Evolutionary conservation across 2,797 vertebrate species (phyloP).

Genomic region (Coranthus polyacanthus): DNA sequence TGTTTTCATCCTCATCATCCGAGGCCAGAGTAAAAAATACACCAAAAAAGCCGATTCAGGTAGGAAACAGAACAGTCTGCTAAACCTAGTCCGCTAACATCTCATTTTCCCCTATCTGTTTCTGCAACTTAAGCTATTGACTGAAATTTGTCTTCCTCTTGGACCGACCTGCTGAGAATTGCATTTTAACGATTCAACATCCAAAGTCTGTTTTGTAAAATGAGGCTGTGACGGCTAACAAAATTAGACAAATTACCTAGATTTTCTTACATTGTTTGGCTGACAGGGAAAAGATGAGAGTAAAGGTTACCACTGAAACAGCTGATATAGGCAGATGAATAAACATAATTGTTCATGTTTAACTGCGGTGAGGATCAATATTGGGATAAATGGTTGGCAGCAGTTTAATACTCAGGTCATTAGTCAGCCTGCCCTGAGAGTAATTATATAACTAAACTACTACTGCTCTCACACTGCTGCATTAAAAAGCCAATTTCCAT

Average conservation of each 20-base stretch:
- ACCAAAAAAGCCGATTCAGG: slow-evolving; percentile 96
- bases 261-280: slow-evolving; percentile 51
- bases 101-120: slow-evolving; percentile 17
- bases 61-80: slow-evolving; percentile 66
- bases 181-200: slow-evolving; percentile 56
- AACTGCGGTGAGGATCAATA: slow-evolving; percentile 72
- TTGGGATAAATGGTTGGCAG: slow-evolving; percentile 69
- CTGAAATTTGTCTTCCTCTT: slow-evolving; percentile 32
- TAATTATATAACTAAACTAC: slow-evolving; percentile 68
- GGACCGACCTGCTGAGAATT: slow-evolving; percentile 47
- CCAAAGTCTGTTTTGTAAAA: slow-evolving; percentile 43
- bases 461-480: slow-evolving; percentile 42
- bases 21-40: slow-evolving; percentile 98
- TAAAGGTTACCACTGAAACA: slow-evolving; percentile 54
- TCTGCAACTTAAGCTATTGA: slow-evolving; percentile 22
- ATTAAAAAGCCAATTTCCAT: slow-evolving; percentile 54
- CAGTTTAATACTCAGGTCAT: slow-evolving; percentile 68
- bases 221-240: slow-evolving; percentile 25
- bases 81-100: slow-evolving; percentile 3
- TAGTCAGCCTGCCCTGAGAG: slow-evolving; percentile 60
- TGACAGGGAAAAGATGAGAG: slow-evolving; percentile 58
- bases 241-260: slow-evolving; percentile 65
- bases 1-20: slow-evolving; percentile 96
- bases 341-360: slow-evolving; percentile 71
- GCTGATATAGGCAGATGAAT: slow-evolving; percentile 56